phyloP scores from a whole-genome alignment of 2,797 vertebrate genomes.

The Podargus strigoides region DNA sequence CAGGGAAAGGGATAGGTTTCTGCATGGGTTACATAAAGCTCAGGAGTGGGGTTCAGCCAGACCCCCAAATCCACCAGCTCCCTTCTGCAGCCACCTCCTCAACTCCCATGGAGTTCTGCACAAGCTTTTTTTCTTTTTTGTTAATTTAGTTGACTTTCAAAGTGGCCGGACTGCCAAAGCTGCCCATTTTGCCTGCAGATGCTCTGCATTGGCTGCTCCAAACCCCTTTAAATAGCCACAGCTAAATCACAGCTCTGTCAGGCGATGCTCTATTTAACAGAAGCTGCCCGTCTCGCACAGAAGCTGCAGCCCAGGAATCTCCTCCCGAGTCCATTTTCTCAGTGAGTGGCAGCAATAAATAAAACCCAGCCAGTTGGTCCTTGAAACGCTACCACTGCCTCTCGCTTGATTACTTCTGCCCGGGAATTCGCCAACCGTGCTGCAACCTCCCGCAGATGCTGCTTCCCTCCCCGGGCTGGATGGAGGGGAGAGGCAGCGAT shows the following conservation, averaged over 20 bases:
- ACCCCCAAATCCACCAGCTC: not conserved
- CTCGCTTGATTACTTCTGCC: conserved; percentile 1
- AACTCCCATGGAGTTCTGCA: not conserved
- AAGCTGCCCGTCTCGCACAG: not conserved
- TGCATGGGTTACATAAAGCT: not conserved
- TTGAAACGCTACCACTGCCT: not conserved
- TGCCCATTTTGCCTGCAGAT: conserved; percentile 39
- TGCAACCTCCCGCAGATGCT: conserved; percentile 3
- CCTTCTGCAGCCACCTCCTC: not conserved
- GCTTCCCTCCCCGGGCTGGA: not conserved
- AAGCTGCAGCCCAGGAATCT: conserved; percentile 23
- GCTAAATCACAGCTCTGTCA: conserved; percentile 60
- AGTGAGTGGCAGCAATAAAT: conserved; percentile 51
- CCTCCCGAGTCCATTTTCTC: conserved; percentile 50
- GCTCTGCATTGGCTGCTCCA: conserved; percentile 35
- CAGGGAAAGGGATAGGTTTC: not conserved
- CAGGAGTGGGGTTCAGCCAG: not conserved
- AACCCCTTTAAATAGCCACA: conserved; percentile 21
- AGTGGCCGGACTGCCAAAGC: not conserved
- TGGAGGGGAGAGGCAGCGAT: not conserved
- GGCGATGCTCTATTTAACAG: conserved; percentile 62
- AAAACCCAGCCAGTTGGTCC: conserved; percentile 46
- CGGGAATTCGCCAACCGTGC: conserved; percentile 10
- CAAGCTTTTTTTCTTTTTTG: not conserved
- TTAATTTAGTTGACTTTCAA: not conserved